phyloP scores from a whole-genome alignment of 2,113 vertebrate species.

The Hepsetus odoe region DNA sequence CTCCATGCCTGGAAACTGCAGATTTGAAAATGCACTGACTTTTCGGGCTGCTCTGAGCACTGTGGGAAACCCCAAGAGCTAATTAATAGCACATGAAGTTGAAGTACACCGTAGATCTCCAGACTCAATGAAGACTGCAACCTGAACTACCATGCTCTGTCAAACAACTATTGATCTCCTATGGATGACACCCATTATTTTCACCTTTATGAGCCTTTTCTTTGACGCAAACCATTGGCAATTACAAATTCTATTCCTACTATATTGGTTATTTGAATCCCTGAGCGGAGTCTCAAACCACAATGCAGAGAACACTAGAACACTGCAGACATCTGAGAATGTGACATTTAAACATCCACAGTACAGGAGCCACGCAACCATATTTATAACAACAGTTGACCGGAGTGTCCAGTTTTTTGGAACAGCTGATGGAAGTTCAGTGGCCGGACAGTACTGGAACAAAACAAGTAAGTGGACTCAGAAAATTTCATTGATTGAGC shows the following conservation, averaged over 20 bases:
- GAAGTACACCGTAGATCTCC: not conserved
- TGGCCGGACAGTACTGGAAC: constrained; percentile 15
- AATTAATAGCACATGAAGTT: constrained; percentile 32
- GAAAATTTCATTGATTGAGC: not conserved
- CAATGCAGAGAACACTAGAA: not conserved
- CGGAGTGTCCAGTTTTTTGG: constrained; percentile 11
- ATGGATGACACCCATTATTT: not conserved
- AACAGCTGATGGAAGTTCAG: not conserved
- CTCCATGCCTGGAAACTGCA: not conserved
- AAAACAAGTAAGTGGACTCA: not conserved
- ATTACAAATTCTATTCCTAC: constrained; percentile 24
- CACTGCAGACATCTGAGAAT: constrained; percentile 21
- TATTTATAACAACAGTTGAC: constrained; percentile 12
- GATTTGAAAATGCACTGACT: not conserved
- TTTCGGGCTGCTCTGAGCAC: not conserved
- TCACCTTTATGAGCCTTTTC: constrained; percentile 9
- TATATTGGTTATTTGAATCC: constrained; percentile 17
- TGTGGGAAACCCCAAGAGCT: not conserved
- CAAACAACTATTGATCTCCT: constrained; percentile 27
- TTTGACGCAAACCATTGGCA: constrained; percentile 23
- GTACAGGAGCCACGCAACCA: not conserved
- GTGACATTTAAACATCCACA: constrained; percentile 8
- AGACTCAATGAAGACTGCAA: constrained; percentile 31
- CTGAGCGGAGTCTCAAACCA: not conserved
- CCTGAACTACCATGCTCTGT: constrained; percentile 21